Conservation (phyloP, 2,797 vertebrate species). For the Mormyrops attenuatus region DNA sequence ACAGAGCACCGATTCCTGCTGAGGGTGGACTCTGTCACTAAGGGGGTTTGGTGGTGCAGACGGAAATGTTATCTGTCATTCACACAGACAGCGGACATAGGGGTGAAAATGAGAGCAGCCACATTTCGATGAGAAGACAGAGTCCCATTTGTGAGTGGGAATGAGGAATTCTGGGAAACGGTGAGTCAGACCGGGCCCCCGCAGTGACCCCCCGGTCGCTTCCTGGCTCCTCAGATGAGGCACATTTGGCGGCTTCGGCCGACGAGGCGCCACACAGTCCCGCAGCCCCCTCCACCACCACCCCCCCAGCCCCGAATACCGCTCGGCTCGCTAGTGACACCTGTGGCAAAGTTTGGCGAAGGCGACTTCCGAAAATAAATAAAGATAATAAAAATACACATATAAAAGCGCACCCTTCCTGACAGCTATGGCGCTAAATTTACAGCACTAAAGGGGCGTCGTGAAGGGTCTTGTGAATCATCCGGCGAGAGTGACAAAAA, state of each 20-base stretch:
- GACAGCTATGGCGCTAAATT: slow-evolving; percentile 11
- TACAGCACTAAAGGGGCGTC: not conserved
- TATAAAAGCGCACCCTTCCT: not conserved
- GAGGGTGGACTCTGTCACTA: slow-evolving; percentile 29
- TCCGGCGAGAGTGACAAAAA: slow-evolving; percentile 1
- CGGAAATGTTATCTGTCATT: slow-evolving; percentile 41
- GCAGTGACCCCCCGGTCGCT: not conserved
- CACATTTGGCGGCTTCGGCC: not conserved
- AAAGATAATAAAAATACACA: not conserved
- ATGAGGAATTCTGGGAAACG: slow-evolving; percentile 33
- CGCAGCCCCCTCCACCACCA: not conserved
- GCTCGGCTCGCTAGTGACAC: not conserved
- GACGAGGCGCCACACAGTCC: not conserved
- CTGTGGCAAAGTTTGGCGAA: not conserved
- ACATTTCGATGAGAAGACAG: slow-evolving; percentile 50
- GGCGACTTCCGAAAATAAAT: not conserved
- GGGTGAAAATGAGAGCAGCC: slow-evolving; percentile 50
- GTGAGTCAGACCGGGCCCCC: not conserved
- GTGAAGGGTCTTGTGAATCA: not conserved
- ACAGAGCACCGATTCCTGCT: not conserved
- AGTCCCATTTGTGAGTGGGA: slow-evolving; percentile 54
- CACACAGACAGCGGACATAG: slow-evolving; percentile 47
- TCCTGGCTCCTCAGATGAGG: not conserved
- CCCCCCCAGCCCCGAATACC: too few species aligned
- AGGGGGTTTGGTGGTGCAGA: slow-evolving; percentile 32